Conservation (phyloP, 2,113 vertebrate genomes). For the Rhinichthys klamathensis region DNA sequence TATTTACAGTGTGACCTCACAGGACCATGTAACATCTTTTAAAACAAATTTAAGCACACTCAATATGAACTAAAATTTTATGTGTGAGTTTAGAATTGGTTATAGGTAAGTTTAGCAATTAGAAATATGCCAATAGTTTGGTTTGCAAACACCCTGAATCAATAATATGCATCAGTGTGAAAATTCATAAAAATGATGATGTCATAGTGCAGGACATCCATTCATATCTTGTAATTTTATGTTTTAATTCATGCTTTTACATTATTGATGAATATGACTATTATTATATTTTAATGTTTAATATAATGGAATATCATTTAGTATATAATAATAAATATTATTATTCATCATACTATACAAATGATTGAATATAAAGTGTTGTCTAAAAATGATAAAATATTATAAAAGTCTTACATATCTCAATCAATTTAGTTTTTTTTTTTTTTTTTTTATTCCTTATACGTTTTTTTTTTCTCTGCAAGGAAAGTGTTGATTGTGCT, state of each 20-base stretch:
- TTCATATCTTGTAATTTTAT: background rate
- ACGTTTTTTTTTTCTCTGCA: background rate
- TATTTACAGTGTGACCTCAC: background rate
- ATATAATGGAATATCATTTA: background rate
- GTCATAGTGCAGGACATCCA: background rate
- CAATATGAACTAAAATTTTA: background rate
- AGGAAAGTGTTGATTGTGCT: background rate
- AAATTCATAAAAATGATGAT: background rate
- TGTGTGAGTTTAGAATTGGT: background rate
- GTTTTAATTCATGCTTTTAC: background rate
- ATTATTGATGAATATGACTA: background rate
- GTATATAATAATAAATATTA: background rate
- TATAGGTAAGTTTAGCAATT: background rate
- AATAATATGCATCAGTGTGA: background rate
- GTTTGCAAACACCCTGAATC: background rate
- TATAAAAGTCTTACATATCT: background rate
- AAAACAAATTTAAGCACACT: background rate
- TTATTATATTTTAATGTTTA: background rate
- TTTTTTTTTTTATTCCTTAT: no score
- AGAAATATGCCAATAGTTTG: background rate
- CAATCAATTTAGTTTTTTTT: no score
- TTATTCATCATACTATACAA: background rate
- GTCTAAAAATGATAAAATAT: background rate
- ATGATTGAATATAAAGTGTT: background rate
- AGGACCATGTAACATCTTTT: background rate